Percentiles rank a stretch among this genome's conserved stretches.
These are phyloP conservation scores for Cosmopolites sordidus DNA, from an alignment of 2,888 invertebrate genomes.

Conservation along the genomic window DNA sequence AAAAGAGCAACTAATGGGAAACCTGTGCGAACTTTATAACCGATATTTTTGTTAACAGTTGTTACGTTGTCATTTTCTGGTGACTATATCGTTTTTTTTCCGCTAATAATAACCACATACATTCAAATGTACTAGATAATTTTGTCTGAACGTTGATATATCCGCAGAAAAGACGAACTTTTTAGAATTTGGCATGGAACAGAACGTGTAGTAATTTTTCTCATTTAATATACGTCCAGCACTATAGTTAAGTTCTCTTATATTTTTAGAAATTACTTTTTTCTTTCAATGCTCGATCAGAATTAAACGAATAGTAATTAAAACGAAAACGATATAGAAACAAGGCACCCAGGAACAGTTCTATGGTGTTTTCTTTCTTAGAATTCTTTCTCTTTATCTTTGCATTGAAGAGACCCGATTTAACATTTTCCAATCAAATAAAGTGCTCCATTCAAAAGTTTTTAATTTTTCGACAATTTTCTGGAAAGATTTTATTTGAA, in stretches of 20 bases:
- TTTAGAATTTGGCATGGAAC: background rate
- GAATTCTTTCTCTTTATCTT: too few relatives aligned
- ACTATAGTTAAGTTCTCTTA: too few relatives aligned
- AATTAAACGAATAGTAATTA: background rate
- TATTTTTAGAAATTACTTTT: too few relatives aligned
- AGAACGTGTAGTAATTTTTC: too few relatives aligned
- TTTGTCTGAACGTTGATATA: background rate
- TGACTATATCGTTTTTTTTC: background rate
- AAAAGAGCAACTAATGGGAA: too few relatives aligned
- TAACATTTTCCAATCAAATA: background rate
- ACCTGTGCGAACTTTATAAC: too few relatives aligned
- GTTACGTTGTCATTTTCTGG: background rate
- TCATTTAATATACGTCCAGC: too few relatives aligned
- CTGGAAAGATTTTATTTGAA: too few relatives aligned
- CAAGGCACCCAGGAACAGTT: too few relatives aligned
- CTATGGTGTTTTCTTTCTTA: too few relatives aligned
- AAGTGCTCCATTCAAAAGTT: background rate
- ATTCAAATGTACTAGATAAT: background rate
- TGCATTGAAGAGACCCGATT: background rate
- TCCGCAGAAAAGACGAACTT: background rate
- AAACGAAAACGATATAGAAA: background rate
- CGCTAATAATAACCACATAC: background rate
- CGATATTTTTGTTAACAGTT: background rate
- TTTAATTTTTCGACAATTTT: background rate
- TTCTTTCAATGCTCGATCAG: too few relatives aligned